Conservation (phyloP, 2,888 invertebrate genomes). For the Drosophila cognata region DNA sequence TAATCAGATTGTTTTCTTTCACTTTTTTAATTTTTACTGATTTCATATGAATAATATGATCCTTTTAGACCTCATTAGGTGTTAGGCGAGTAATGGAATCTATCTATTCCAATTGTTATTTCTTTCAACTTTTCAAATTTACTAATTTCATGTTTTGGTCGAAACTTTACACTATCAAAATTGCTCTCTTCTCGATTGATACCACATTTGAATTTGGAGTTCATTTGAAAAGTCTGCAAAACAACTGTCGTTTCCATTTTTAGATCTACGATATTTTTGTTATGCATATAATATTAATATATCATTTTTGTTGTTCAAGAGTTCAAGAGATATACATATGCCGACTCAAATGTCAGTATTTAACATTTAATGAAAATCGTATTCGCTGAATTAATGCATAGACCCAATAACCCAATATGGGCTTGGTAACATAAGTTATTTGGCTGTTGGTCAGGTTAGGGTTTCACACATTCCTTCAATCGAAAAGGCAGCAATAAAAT, state of each 20-base stretch:
- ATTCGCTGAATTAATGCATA: constrained; percentile 6
- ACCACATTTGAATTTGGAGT: no score
- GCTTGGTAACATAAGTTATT: constrained; percentile 30
- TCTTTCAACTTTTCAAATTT: not conserved
- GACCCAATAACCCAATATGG: constrained; percentile 14
- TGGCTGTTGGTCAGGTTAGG: constrained; percentile 22
- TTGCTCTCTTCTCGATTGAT: no score
- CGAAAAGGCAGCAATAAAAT: constrained; percentile 53
- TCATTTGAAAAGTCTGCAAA: no score
- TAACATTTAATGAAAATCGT: constrained; percentile 7
- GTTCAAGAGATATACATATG: not conserved
- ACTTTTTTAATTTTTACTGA: not conserved
- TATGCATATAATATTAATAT: not conserved
- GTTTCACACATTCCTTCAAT: constrained; percentile 69
- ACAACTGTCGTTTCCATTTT: no score
- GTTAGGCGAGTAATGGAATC: not conserved
- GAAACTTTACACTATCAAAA: no score
- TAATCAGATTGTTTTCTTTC: not conserved
- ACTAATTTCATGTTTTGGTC: not conserved
- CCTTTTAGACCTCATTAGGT: not conserved
- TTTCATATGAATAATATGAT: not conserved
- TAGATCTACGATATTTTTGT: not conserved
- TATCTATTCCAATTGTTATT: not conserved
- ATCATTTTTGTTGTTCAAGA: not conserved
- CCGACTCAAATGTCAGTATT: not conserved